Evolutionary conservation across 2,113 vertebrate species (phyloP), one percentile per base, ranked within the genome.

Genomic region (Aptenodytes patagonicus): DNA sequence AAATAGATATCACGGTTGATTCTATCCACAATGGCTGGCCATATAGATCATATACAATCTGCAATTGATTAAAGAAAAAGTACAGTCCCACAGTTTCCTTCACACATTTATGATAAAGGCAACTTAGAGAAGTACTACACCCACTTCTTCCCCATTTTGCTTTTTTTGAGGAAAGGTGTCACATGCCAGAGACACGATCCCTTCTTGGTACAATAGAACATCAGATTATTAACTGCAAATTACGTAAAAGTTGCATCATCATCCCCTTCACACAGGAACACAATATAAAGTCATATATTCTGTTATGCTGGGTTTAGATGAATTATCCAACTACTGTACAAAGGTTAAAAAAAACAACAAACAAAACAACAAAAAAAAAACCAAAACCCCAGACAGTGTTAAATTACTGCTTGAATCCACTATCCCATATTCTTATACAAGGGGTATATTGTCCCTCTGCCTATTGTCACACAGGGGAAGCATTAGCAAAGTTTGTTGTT

Each of bases 1-100:
- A 73, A 68, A 49, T 0, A 81, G 6, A 9, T 31, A 70, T 3
- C 14, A 9, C 0, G 0, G 76, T n/a, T 70, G 55, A 75, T 52
- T 89, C 40, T 46, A 55, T 4, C 10, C 25, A 60, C 46, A 75
- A 9, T 17, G 19, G 31, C 13, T 70, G 54, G 54, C 51, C 71
- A 40, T 24, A 75, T 0, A 73, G n/a, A 58, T 36, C 7, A 52
- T 26, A 75, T 16, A 38, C 11, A 75, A 88, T 40, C 17, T 44
- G 40, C 73, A 84, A 77, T 0, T 29, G 26, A 61, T 51, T 68
- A 75, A 71, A 68, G 24, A 72, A 70, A 36, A 79, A 54, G 29
- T 22, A 57, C 8, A 26, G 36, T 24, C 26, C 24, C 54, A 55
- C 38, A 51, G n/a, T 13, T 72, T 42, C 71, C 57, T 72, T 84